These are phyloP conservation scores for Syncerus caffer DNA, from an alignment of 2,797 vertebrate species.

Conservation along the genomic window DNA sequence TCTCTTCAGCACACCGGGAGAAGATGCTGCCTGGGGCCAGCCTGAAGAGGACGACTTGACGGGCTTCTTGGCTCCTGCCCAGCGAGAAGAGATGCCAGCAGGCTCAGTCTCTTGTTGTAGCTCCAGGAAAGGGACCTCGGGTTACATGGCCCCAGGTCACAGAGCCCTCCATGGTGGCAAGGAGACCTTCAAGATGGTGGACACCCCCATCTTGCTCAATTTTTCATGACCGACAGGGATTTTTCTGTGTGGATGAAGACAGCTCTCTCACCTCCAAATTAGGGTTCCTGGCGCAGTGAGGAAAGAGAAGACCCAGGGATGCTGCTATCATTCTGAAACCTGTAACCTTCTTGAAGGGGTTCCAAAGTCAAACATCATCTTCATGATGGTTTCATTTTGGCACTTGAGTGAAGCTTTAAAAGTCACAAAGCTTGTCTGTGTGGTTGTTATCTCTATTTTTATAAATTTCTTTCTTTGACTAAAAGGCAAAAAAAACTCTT, in stretches of 20 bases:
- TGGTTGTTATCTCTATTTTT: conserved; percentile 38
- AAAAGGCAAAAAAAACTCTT: background rate
- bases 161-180: background rate
- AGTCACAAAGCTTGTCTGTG: background rate
- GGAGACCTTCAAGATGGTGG: background rate
- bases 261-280: background rate
- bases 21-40: background rate
- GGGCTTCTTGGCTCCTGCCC: background rate
- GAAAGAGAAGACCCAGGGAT: background rate
- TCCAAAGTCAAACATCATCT: background rate
- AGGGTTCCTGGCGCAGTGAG: too few relatives aligned
- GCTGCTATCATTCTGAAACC: background rate
- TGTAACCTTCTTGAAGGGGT: background rate
- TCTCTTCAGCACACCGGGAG: background rate
- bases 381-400: background rate
- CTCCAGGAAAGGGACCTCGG: background rate
- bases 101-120: background rate
- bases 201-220: background rate
- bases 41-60: background rate
- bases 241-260: background rate
- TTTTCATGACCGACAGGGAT: background rate
- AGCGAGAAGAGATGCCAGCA: background rate
- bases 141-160: background rate
- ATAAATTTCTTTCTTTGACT: conserved; percentile 25
- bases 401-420: background rate